Percentiles rank a stretch among this genome's conserved stretches.
phyloP scores from a whole-genome alignment of 2,888 invertebrate genomes.

The Oligia latruncula region DNA sequence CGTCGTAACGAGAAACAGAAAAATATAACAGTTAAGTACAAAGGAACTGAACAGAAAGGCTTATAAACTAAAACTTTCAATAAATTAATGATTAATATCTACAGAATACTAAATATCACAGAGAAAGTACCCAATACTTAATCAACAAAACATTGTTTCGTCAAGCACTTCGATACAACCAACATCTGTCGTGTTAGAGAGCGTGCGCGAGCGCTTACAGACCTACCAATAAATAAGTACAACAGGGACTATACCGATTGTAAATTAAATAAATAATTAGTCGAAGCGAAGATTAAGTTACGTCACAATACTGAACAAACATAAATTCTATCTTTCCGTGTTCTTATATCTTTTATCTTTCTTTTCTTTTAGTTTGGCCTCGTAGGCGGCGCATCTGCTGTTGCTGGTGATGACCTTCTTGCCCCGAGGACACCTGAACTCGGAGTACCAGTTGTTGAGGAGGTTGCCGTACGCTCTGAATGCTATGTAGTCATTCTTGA shows the following conservation, averaged over 20 bases:
- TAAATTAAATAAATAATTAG: conserved; percentile 70
- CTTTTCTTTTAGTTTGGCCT: conserved; percentile 78
- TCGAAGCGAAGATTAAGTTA: conserved; percentile 62
- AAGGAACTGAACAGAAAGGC: conserved; percentile 82
- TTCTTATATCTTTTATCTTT: conserved; percentile 67
- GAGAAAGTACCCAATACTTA: conserved; percentile 90
- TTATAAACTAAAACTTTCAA: conserved; percentile 83
- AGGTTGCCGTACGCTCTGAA: conserved; percentile 90
- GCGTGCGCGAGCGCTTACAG: conserved; percentile 74
- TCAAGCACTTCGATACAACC: conserved; percentile 80
- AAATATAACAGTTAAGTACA: conserved; percentile 74
- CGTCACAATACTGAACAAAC: conserved; percentile 64
- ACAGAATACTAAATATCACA: conserved; percentile 90
- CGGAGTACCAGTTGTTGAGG: conserved; percentile 90
- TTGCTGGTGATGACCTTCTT: conserved; percentile 75
- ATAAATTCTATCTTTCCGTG: conserved; percentile 67
- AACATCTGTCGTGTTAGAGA: conserved; percentile 77
- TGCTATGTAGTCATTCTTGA: conserved; percentile 91
- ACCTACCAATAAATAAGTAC: conserved; percentile 76
- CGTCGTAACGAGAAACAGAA: conserved; percentile 69
- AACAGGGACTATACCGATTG: conserved; percentile 72
- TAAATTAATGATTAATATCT: conserved; percentile 88
- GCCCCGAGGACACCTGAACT: conserved; percentile 83
- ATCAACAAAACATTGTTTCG: conserved; percentile 86
- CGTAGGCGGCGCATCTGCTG: conserved; percentile 74